Base-by-base conservation (phyloP, 53 echinoderm and acorn worm species). In the Apostichopus leukothele region DNA sequence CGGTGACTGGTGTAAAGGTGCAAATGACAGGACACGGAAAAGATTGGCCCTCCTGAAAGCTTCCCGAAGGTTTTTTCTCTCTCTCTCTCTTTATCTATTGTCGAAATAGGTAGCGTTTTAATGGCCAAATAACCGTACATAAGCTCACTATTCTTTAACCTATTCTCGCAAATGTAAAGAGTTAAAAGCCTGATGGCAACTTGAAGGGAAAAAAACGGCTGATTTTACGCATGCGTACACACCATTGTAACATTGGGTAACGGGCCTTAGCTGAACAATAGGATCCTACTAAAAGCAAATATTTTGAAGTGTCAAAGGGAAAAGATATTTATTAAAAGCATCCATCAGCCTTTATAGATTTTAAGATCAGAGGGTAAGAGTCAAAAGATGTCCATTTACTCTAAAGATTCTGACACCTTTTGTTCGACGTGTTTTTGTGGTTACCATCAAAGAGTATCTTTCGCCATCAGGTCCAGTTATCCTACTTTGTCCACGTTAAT, bases 61-160 rank as follows among this genome's bases (percentile, higher is more conserved):
- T 61, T 14, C 63, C 14, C 63, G 79, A 78, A 78, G 79, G 79
- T 19, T 19, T 13, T 78, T 78, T 78, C 79, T 78, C 51, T 78
- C 25, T 25, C 23, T 23, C 25, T 78, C 79, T 78, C 51, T 61
- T 61, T 61, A 61, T 14, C 51, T 51, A 78, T 78, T 78, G 79
- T 78, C 79, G 79, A n/a, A 78, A n/a, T n/a, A 50, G 79, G 79
- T 78, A 78, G 79, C 79, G 79, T 78, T 78, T 78, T 78, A 78
- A 78, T 78, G 79, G 79, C 16, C 79, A 78, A 78, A 78, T 78
- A 78, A 78, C 50, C 79, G 79, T 78, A 53, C 50, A 78, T 78
- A 78, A 78, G 79, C 79, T 18, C 51, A 6, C 79, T 51, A 78
- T 78, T 78, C 39, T 78, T 78, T n/a, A 25, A 18, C 53, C 79